phyloP scores from a whole-genome alignment of 2,113 vertebrate species.

The Poecile atricapillus region DNA sequence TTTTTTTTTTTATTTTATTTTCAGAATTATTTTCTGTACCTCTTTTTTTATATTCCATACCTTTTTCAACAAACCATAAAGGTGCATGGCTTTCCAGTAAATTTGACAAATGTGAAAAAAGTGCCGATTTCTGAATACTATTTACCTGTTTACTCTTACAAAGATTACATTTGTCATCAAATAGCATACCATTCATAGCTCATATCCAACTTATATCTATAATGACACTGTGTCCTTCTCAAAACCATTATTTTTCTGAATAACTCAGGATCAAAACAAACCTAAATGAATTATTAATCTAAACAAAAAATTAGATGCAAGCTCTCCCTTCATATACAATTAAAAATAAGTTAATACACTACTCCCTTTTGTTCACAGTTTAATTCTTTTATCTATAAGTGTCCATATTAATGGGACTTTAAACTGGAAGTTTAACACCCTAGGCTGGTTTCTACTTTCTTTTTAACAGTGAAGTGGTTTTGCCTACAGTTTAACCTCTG shows the following conservation, averaged over 20 bases:
- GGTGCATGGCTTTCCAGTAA: neutral
- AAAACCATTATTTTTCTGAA: neutral
- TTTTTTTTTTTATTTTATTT: neutral
- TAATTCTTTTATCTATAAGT: neutral
- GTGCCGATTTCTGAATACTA: neutral
- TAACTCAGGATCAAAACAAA: neutral
- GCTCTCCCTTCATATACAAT: neutral
- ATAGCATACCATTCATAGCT: neutral
- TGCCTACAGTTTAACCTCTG: neutral
- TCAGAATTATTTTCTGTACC: neutral
- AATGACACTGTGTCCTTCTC: neutral
- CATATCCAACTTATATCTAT: neutral
- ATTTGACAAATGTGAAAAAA: neutral
- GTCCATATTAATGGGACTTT: neutral
- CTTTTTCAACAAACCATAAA: neutral
- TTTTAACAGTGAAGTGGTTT: neutral
- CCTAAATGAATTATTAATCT: neutral
- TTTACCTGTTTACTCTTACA: neutral
- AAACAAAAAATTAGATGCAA: neutral
- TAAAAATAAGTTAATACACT: neutral
- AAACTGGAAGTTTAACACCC: neutral
- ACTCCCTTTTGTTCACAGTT: neutral
- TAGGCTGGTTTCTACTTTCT: neutral
- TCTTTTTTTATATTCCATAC: neutral
- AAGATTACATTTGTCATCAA: neutral